A percentile compares a stretch with the other conserved stretches of the same genome.
phyloP scores from a whole-genome alignment of 2,797 vertebrate species.

The Jordanella pulchra region DNA sequence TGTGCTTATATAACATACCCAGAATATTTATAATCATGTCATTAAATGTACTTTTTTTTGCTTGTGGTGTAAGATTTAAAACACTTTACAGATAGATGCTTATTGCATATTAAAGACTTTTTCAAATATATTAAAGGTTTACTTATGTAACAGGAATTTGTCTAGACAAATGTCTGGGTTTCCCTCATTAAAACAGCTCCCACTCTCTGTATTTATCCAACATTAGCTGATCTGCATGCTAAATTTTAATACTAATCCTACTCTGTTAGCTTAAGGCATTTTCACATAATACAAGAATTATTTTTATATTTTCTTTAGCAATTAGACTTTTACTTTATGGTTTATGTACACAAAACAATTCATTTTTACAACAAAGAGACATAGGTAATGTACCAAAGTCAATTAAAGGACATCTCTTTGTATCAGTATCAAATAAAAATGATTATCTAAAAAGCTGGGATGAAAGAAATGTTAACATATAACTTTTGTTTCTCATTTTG shows the following conservation, averaged over 20 bases:
- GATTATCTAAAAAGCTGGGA: conserved; percentile 12
- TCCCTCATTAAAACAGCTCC: conserved; percentile 10
- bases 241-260: neutral
- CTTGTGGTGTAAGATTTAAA: neutral
- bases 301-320: conserved; percentile 1
- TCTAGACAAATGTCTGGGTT: conserved; percentile 25
- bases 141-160: conserved; percentile 41
- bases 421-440: conserved; percentile 13
- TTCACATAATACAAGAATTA: neutral
- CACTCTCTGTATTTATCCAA: neutral
- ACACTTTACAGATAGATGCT: conserved; percentile 7
- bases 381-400: conserved; percentile 9
- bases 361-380: conserved; percentile 7
- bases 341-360: neutral
- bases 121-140: conserved; percentile 34
- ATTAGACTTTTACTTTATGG: conserved; percentile 17
- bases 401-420: neutral
- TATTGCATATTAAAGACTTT: conserved; percentile 38
- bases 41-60: neutral
- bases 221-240: neutral
- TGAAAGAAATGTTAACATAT: conserved; percentile 16
- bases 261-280: neutral
- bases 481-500: neutral
- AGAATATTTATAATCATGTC: conserved; percentile 11
- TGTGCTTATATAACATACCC: neutral